These are phyloP conservation scores for Mnemiopsis leidyi DNA, from an alignment of 37 sponge, comb jelly and placozoan species.

Conservation along the genomic window DNA sequence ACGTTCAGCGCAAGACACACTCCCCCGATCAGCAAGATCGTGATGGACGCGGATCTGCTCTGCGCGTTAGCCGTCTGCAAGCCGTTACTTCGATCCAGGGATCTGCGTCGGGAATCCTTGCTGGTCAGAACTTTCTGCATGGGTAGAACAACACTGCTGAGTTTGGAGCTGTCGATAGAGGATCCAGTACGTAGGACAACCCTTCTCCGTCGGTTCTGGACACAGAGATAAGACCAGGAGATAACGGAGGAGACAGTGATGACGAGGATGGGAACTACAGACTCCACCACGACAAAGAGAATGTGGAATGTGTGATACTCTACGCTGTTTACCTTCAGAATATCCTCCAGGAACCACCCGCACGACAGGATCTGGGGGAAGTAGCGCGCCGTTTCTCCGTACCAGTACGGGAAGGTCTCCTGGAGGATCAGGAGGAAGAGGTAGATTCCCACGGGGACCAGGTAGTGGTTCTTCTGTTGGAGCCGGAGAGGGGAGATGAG, in stretches of 20 bases:
- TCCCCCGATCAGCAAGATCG: conserved; percentile 16
- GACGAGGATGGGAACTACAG: not conserved
- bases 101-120: not conserved
- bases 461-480: not conserved
- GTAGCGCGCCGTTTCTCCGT: conserved; percentile 13
- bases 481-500: not conserved
- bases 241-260: not conserved
- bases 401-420: conserved; percentile 62
- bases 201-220: not conserved
- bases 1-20: conserved; percentile 8
- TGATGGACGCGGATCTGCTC: not conserved
- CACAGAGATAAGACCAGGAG: not conserved
- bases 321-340: not conserved
- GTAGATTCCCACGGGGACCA: not conserved
- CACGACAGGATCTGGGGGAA: not conserved
- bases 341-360: conserved; percentile 22
- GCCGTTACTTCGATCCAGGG: not conserved
- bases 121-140: not conserved
- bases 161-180: not conserved
- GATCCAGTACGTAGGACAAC: not conserved
- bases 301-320: not conserved
- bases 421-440: not conserved
- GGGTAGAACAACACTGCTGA: not conserved
- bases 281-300: conserved; percentile 32
- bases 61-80: not conserved